Percentiles rank a stretch among this genome's conserved stretches.
phyloP scores from a whole-genome alignment of 2,113 vertebrate species.

The Pavo muticus region DNA sequence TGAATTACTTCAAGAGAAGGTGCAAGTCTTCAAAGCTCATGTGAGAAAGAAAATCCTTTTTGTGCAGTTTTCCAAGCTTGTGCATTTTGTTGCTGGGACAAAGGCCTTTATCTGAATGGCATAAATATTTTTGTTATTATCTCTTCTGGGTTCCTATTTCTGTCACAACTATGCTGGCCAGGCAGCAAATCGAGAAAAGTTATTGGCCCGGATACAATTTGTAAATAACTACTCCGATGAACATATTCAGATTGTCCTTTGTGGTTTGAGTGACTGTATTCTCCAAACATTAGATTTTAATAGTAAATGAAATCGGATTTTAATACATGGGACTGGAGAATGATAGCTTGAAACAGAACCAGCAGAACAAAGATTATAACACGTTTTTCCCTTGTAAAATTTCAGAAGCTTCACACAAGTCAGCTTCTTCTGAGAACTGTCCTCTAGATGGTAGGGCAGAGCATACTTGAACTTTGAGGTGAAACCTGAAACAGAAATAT shows the following conservation, averaged over 20 bases:
- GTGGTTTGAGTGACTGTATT: background rate
- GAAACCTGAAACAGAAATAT: background rate
- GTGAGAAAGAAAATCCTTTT: background rate
- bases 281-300: background rate
- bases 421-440: background rate
- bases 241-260: background rate
- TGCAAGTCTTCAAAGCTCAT: background rate
- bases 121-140: background rate
- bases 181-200: background rate
- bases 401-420: background rate
- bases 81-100: background rate
- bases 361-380: background rate
- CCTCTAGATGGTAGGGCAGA: constrained; percentile 33
- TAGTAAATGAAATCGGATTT: background rate
- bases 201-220: background rate
- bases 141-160: background rate
- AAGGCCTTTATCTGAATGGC: background rate
- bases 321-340: background rate
- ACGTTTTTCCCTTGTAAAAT: background rate
- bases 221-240: background rate
- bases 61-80: background rate
- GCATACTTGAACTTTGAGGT: background rate
- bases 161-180: background rate
- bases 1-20: background rate
- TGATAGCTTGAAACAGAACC: background rate